A percentile compares a stretch with the other conserved stretches of the same genome.
Conservation (phyloP, 2,888 invertebrate species). For the Apomyelois bistriatella region DNA sequence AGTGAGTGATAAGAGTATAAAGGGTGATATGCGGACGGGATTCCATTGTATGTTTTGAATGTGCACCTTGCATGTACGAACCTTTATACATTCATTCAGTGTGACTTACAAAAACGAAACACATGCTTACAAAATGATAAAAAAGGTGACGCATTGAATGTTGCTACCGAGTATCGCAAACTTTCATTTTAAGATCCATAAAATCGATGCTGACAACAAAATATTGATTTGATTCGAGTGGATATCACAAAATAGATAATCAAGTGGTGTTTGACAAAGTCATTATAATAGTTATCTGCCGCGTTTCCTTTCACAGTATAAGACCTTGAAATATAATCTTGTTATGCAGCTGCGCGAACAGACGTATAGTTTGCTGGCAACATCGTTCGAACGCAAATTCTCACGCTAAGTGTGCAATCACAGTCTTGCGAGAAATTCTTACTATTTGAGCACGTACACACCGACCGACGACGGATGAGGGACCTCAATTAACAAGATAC, state of each 20-base stretch:
- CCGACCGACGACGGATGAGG: conserved; percentile 1
- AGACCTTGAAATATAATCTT: conserved; percentile 59
- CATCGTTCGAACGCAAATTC: conserved; percentile 50
- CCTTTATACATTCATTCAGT: conserved; percentile 42
- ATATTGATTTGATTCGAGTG: neutral
- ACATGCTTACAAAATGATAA: conserved; percentile 32
- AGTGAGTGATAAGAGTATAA: neutral
- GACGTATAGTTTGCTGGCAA: conserved; percentile 34
- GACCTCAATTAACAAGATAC: conserved; percentile 11
- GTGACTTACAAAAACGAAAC: conserved; percentile 51
- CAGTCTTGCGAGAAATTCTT: conserved; percentile 40
- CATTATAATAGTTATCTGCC: conserved; percentile 10
- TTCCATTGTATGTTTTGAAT: conserved; percentile 19
- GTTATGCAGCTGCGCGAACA: conserved; percentile 47
- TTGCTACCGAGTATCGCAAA: neutral
- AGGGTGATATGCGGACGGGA: conserved; percentile 15
- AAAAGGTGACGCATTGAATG: conserved; percentile 56
- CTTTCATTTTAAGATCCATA: no score
- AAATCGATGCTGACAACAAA: neutral
- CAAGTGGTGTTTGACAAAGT: conserved; percentile 1
- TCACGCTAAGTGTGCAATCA: conserved; percentile 57
- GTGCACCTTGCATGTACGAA: conserved; percentile 25
- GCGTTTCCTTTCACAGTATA: conserved; percentile 58
- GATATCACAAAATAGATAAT: no score
- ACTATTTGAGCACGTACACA: conserved; percentile 23